These are phyloP conservation scores for Mizuhopecten yessoensis DNA, from an alignment of 1,140 invertebrate species.

Conservation along the genomic window DNA sequence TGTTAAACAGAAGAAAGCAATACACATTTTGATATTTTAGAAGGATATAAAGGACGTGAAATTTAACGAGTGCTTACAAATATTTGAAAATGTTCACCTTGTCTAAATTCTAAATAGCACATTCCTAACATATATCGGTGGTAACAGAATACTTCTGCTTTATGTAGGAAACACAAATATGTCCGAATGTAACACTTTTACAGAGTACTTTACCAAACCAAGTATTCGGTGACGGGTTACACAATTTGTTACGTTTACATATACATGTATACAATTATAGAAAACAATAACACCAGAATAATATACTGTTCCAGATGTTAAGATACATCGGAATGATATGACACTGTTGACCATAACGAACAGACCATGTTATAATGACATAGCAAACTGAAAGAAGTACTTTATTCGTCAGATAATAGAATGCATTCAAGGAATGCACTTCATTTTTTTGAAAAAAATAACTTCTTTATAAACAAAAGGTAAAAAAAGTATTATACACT, in stretches of 20 bases:
- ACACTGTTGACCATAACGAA: neutral
- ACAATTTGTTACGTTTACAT: too few species aligned
- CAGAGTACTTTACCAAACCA: neutral
- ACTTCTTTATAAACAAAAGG: too few species aligned
- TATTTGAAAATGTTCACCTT: neutral
- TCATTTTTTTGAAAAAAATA: too few species aligned
- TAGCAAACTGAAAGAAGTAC: neutral
- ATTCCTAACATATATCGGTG: neutral
- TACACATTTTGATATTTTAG: neutral
- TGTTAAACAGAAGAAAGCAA: neutral
- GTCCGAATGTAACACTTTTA: neutral
- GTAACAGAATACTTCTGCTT: neutral
- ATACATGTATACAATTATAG: neutral
- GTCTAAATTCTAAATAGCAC: neutral
- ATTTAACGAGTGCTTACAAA: neutral
- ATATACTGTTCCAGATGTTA: neutral
- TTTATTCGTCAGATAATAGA: neutral
- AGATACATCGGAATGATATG: neutral
- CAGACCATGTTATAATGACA: neutral
- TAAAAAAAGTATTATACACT: too few species aligned
- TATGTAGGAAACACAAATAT: neutral
- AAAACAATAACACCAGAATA: neutral
- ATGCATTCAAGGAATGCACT: too few species aligned
- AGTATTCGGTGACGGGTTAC: neutral
- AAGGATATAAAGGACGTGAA: neutral